These are phyloP conservation scores for Notodonta dromedarius DNA, from an alignment of 2,888 invertebrate species.

Conservation along the genomic window DNA sequence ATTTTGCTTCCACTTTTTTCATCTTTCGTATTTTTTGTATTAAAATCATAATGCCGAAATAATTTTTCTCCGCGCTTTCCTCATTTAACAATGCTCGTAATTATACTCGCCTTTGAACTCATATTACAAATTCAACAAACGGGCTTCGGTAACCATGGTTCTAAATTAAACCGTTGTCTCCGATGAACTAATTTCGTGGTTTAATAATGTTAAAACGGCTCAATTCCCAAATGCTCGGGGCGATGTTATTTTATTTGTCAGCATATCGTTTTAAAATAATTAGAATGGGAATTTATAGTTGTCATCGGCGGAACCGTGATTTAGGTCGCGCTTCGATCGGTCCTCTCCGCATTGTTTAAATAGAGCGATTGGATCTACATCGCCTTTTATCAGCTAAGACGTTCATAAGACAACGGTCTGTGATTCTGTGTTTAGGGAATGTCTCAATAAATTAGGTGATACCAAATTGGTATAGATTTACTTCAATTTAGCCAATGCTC, in stretches of 20 bases:
- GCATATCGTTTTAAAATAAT: constrained; percentile 75
- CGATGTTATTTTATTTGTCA: constrained; percentile 73
- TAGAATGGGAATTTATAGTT: constrained; percentile 78
- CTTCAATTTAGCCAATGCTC: too few relatives aligned
- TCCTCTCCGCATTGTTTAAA: constrained; percentile 62
- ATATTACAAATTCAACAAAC: constrained; percentile 26
- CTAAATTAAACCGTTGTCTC: constrained; percentile 52
- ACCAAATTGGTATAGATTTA: too few relatives aligned
- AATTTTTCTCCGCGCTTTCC: constrained; percentile 43
- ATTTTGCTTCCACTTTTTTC: constrained; percentile 47
- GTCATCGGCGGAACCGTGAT: constrained; percentile 67
- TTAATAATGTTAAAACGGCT: constrained; percentile 66
- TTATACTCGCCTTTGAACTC: constrained; percentile 41
- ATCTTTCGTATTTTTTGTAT: constrained; percentile 53
- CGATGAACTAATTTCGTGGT: constrained; percentile 64
- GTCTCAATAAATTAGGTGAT: too few relatives aligned
- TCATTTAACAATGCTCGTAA: constrained; percentile 30
- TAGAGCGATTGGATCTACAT: constrained; percentile 44
- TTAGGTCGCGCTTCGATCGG: constrained; percentile 50
- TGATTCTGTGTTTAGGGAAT: neutral
- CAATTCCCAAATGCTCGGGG: constrained; percentile 63
- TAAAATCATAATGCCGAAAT: constrained; percentile 48
- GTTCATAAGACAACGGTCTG: constrained; percentile 20
- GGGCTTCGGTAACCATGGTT: constrained; percentile 32
- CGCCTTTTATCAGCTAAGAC: constrained; percentile 39